These are phyloP conservation scores for Montipora sp. DNA, from an alignment of 64 coral and sea anemone genomes.

Conservation along the genomic window DNA sequence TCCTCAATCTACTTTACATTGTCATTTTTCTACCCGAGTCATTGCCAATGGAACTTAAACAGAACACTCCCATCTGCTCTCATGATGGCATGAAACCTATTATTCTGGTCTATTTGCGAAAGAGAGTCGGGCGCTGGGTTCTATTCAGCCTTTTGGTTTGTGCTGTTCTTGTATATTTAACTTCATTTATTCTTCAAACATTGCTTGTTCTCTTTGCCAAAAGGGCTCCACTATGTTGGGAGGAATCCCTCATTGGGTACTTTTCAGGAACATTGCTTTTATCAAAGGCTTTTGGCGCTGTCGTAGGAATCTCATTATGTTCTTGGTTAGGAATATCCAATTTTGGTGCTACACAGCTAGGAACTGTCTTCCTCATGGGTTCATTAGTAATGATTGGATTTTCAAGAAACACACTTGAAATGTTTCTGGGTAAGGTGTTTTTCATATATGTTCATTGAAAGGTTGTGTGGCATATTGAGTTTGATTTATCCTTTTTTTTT, in stretches of 20 bases:
- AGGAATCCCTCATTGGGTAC: slow-evolving; percentile 74
- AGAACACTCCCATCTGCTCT: slow-evolving; percentile 4
- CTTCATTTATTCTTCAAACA: slow-evolving; percentile 66
- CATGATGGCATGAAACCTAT: slow-evolving; percentile 66
- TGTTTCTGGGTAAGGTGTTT: slow-evolving; percentile 83
- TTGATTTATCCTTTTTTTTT: neutral
- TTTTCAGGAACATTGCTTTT: slow-evolving; percentile 77
- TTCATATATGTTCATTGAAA: neutral
- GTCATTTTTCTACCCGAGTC: slow-evolving; percentile 77
- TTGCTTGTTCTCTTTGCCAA: slow-evolving; percentile 80
- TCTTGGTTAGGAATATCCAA: slow-evolving; percentile 72
- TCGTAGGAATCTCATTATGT: slow-evolving; percentile 77
- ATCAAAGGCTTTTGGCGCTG: slow-evolving; percentile 86
- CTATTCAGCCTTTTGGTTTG: slow-evolving; percentile 59
- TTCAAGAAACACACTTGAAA: slow-evolving; percentile 81
- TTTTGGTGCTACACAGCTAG: slow-evolving; percentile 78
- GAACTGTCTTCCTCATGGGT: slow-evolving; percentile 73
- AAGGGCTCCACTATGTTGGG: slow-evolving; percentile 85
- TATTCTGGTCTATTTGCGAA: slow-evolving; percentile 61
- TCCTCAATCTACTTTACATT: slow-evolving; percentile 76
- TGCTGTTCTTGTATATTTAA: slow-evolving; percentile 61
- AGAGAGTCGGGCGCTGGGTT: slow-evolving; percentile 80
- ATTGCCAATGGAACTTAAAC: slow-evolving; percentile 49
- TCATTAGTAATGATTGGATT: slow-evolving; percentile 81
- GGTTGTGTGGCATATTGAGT: too few species aligned